A percentile compares a stretch with the other conserved stretches of the same genome.
phyloP scores from a whole-genome alignment of 2,113 vertebrate genomes.

The Ancistrus triradiatus region DNA sequence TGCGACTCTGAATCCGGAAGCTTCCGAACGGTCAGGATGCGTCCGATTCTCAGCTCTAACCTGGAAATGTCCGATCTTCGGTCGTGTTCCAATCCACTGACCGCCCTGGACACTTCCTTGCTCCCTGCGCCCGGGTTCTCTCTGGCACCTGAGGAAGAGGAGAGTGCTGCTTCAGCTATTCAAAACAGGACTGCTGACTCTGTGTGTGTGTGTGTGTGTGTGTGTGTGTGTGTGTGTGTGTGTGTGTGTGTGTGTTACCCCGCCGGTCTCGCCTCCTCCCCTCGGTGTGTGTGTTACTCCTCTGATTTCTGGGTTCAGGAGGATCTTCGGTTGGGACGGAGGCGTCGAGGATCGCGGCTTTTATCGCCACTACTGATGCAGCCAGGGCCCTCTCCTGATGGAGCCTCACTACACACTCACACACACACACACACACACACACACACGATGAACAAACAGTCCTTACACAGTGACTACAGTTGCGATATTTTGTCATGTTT shows the following conservation, averaged over 20 bases:
- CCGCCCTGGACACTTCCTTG: constrained; percentile 4
- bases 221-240: constrained; percentile 53
- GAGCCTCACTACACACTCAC: constrained; percentile 34
- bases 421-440: constrained; percentile 22
- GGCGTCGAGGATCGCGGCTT: background rate
- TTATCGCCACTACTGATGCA: constrained; percentile 24
- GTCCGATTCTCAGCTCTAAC: constrained; percentile 86
- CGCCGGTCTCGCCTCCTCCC: constrained; percentile 20
- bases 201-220: constrained; percentile 28
- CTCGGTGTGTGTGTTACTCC: constrained; percentile 8
- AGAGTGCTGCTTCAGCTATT: too few species aligned
- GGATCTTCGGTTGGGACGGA: background rate
- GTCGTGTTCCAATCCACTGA: constrained; percentile 51
- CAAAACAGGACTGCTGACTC: background rate
- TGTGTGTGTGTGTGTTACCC: constrained; percentile 30
- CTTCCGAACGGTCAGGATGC: constrained; percentile 70
- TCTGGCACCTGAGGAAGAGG: background rate
- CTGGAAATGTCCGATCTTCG: constrained; percentile 76
- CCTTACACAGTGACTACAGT: too few species aligned
- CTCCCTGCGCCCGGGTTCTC: constrained; percentile 8
- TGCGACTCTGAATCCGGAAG: constrained; percentile 80
- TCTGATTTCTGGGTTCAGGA: background rate
- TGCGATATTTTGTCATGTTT: constrained; percentile 45
- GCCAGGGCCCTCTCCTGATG: constrained; percentile 31
- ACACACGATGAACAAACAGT: background rate